phyloP scores from a whole-genome alignment of 1,140 invertebrate species.

The Heliconius congener region DNA sequence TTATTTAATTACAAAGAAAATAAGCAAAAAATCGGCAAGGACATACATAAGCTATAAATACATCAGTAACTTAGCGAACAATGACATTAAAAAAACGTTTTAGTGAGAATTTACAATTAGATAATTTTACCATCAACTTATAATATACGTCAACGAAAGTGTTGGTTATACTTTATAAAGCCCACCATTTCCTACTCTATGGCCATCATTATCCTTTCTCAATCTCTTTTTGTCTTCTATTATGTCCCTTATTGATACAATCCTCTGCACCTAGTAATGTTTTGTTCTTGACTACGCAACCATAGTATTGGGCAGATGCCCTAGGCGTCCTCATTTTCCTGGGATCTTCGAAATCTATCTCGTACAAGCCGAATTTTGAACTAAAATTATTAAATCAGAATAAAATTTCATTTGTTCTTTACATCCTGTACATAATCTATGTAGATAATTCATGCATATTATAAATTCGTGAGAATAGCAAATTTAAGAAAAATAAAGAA shows the following conservation, averaged over 20 bases:
- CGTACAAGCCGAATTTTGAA: slow-evolving; percentile 86
- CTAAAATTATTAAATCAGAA: slow-evolving; percentile 57
- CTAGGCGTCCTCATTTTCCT: slow-evolving; percentile 84
- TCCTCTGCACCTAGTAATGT: background rate
- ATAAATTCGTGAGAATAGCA: too few species aligned
- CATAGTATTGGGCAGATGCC: slow-evolving; percentile 79
- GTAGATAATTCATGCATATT: too few species aligned
- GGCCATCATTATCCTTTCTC: background rate
- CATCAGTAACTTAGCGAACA: too few species aligned
- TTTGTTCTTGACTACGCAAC: slow-evolving; percentile 35
- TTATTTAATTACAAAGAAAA: too few species aligned
- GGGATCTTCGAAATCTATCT: slow-evolving; percentile 86
- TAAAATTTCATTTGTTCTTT: background rate
- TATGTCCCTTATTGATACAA: background rate
- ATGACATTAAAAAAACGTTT: too few species aligned
- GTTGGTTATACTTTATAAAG: background rate
- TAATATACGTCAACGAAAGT: background rate
- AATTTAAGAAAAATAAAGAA: too few species aligned
- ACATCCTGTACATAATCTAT: too few species aligned
- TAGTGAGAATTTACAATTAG: too few species aligned
- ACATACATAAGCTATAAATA: too few species aligned
- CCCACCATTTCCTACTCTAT: background rate
- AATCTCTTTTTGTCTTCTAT: background rate
- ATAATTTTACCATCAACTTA: background rate
- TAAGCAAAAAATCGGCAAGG: too few species aligned